phyloP scores from a whole-genome alignment of 2,113 vertebrate genomes.

The Oreochromis tanganicae region DNA sequence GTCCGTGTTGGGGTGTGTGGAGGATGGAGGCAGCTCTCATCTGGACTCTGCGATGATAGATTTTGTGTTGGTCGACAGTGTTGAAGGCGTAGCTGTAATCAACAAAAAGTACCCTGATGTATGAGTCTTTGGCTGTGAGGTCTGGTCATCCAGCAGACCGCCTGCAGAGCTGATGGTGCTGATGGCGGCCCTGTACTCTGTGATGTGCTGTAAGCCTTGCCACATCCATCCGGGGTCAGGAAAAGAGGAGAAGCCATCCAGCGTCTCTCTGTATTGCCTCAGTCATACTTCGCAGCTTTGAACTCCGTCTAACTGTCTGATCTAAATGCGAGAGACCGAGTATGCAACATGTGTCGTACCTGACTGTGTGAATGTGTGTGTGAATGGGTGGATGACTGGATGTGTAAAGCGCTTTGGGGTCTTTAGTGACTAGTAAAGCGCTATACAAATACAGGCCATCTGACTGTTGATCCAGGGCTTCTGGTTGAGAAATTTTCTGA shows the following conservation, averaged over 20 bases:
- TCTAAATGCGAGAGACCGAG: background rate
- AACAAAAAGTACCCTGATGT: no score
- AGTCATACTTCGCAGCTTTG: background rate
- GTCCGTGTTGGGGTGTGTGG: no score
- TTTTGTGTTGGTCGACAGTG: no score
- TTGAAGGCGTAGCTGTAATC: no score
- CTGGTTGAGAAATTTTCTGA: background rate
- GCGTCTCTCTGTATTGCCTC: background rate
- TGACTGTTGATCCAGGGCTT: background rate
- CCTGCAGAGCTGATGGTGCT: no score
- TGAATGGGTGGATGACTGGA: no score
- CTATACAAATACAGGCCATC: background rate
- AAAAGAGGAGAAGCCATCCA: background rate
- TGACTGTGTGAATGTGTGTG: background rate
- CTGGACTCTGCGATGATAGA: no score
- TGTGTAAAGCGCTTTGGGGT: no score
- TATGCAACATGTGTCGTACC: background rate
- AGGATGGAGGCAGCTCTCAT: no score
- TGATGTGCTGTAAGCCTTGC: background rate
- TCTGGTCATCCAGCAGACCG: no score
- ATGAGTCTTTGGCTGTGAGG: no score
- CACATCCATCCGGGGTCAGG: background rate
- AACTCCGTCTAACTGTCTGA: background rate
- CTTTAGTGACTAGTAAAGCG: no score
- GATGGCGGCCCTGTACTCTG: background rate